These are phyloP conservation scores for Ammodramus savannarum DNA, from an alignment of 2,113 vertebrate species.

Conservation along the genomic window DNA sequence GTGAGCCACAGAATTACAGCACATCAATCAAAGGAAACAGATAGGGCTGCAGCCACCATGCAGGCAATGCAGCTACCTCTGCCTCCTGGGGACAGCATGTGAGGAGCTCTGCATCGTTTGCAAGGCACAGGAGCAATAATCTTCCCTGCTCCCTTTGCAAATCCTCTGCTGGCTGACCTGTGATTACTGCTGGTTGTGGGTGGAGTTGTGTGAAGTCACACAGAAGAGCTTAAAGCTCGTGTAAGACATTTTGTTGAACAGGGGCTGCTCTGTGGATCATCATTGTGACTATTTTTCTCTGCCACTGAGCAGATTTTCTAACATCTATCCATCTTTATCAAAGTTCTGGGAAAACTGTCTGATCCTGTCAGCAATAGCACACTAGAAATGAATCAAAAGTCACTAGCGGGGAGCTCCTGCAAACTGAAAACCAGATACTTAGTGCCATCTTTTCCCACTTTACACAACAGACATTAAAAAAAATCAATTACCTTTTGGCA, in stretches of 20 bases:
- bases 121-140: not conserved
- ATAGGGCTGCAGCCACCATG: too few relatives aligned
- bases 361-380: not conserved
- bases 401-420: not conserved
- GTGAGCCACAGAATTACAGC: too few relatives aligned
- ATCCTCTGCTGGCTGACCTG: not conserved
- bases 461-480: not conserved
- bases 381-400: not conserved
- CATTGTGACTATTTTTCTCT: not conserved
- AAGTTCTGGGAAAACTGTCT: not conserved
- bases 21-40: too few relatives aligned
- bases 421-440: not conserved
- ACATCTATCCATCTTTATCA: not conserved
- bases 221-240: not conserved
- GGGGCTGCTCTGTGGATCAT: not conserved
- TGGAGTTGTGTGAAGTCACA: not conserved
- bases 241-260: not conserved
- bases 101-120: not conserved
- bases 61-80: too few relatives aligned
- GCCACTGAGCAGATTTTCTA: not conserved
- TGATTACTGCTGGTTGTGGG: not conserved
- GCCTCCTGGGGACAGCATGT: not conserved
- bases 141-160: not conserved
- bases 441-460: not conserved
- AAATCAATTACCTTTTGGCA: not conserved